A percentile compares a stretch with the other conserved stretches of the same genome.
phyloP scores from a whole-genome alignment of 2,797 vertebrate genomes.

The Lagocephalus sceleratus region DNA sequence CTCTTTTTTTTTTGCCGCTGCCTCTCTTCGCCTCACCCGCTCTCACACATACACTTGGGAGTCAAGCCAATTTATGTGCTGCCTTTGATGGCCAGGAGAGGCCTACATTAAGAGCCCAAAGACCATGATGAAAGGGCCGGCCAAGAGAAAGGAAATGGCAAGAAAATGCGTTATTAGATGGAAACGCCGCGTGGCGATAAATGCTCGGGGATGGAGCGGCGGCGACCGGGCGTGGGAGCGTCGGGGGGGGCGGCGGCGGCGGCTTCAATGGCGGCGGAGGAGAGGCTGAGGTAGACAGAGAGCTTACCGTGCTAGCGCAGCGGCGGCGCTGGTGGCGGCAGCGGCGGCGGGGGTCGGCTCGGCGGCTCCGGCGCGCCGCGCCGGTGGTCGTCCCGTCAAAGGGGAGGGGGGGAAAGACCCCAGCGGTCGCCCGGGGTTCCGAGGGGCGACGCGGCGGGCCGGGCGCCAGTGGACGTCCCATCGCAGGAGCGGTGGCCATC shows the following conservation, averaged over 20 bases:
- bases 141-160: slow-evolving; percentile 61
- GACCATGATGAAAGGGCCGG: slow-evolving; percentile 70
- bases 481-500: slow-evolving; percentile 69
- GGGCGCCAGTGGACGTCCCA: slow-evolving; percentile 64
- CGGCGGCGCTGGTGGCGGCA: slow-evolving; percentile 34
- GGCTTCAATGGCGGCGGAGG: slow-evolving; percentile 50
- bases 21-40: slow-evolving; percentile 63
- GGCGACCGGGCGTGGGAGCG: slow-evolving; percentile 53
- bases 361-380: slow-evolving; percentile 49
- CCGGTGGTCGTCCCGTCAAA: slow-evolving; percentile 50
- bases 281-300: slow-evolving; percentile 51
- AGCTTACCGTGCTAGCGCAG: slow-evolving; percentile 69
- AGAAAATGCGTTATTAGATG: slow-evolving; percentile 64
- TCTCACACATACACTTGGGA: slow-evolving; percentile 74
- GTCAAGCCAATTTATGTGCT: slow-evolving; percentile 80
- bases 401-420: slow-evolving; percentile 11
- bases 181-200: slow-evolving; percentile 55
- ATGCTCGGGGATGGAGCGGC: slow-evolving; percentile 50
- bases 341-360: slow-evolving; percentile 46
- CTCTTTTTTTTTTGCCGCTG: slow-evolving; percentile 54
- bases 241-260: slow-evolving; percentile 49
- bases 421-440: slow-evolving; percentile 20
- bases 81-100: slow-evolving; percentile 77
- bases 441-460: slow-evolving; percentile 36
- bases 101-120: slow-evolving; percentile 72